Conservation (phyloP, 1,140 invertebrate species). For the Trachelipus rathkii region DNA sequence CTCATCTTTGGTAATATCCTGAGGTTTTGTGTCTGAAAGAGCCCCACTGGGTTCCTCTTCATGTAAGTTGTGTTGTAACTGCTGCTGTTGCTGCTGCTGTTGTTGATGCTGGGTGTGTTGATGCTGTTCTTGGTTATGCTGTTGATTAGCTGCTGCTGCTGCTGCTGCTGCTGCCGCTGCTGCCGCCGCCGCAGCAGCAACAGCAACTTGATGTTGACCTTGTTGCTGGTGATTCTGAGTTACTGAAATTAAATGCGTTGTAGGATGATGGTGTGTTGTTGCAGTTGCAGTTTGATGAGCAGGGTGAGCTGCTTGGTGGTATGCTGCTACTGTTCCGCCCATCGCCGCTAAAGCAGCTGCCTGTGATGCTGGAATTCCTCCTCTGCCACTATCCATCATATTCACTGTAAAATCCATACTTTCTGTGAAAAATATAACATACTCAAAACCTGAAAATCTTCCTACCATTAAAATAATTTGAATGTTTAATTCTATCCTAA, state of each 20-base stretch:
- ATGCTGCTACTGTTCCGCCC: constrained; percentile 41
- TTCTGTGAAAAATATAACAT: no score
- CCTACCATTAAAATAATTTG: no score
- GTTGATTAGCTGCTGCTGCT: neutral
- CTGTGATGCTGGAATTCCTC: constrained; percentile 36
- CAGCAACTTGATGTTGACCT: constrained; percentile 25
- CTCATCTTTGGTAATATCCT: constrained; percentile 45
- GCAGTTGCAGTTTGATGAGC: constrained; percentile 35
- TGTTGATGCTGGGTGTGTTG: neutral
- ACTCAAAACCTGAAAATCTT: no score
- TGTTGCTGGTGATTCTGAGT: constrained; percentile 7
- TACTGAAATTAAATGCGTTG: neutral
- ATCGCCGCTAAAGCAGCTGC: constrained; percentile 34
- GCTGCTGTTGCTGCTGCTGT: neutral
- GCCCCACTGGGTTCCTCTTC: constrained; percentile 4
- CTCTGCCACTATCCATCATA: constrained; percentile 45
- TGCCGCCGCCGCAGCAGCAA: constrained; percentile 19
- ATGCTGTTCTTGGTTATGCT: neutral
- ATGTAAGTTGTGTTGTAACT: neutral
- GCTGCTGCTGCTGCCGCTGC: neutral
- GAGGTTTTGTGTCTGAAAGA: constrained; percentile 39
- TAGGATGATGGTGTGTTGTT: constrained; percentile 2
- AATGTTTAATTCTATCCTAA: no score
- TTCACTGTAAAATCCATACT: constrained; percentile 45
- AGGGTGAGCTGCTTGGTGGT: constrained; percentile 38